Percentiles rank a stretch among this genome's conserved stretches.
phyloP scores from a whole-genome alignment of 2,797 vertebrate species.

The Antrozous pallidus region DNA sequence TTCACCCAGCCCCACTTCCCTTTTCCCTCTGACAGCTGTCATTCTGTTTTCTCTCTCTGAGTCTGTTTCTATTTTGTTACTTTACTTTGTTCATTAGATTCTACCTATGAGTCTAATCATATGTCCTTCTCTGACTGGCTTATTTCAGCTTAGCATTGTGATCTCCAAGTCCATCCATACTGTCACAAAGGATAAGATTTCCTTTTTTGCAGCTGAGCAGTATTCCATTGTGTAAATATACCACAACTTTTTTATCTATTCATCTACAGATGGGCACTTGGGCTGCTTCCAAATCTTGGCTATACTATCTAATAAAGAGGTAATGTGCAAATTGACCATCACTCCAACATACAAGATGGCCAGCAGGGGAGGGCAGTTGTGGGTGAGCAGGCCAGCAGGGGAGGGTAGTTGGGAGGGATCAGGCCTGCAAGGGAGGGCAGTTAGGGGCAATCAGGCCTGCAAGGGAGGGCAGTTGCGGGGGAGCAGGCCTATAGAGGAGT shows the following conservation, averaged over 20 bases:
- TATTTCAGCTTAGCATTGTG: background rate
- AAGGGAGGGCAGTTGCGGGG: too few relatives aligned
- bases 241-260: background rate
- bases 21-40: background rate
- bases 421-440: too few relatives aligned
- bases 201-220: background rate
- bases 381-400: too few relatives aligned
- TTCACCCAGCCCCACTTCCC: background rate
- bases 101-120: background rate
- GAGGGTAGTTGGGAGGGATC: too few relatives aligned
- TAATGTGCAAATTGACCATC: too few relatives aligned
- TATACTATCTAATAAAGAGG: background rate
- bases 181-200: background rate
- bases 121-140: background rate
- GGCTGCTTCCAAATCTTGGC: background rate
- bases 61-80: background rate
- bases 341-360: too few relatives aligned
- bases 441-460: too few relatives aligned
- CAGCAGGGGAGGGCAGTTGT: too few relatives aligned
- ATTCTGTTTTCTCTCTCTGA: background rate
- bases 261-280: background rate
- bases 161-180: background rate
- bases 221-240: background rate
- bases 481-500: too few relatives aligned
- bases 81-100: background rate